Evolutionary conservation across 2,113 vertebrate species (phyloP).

Genomic region (Pleuronectes platessa): DNA sequence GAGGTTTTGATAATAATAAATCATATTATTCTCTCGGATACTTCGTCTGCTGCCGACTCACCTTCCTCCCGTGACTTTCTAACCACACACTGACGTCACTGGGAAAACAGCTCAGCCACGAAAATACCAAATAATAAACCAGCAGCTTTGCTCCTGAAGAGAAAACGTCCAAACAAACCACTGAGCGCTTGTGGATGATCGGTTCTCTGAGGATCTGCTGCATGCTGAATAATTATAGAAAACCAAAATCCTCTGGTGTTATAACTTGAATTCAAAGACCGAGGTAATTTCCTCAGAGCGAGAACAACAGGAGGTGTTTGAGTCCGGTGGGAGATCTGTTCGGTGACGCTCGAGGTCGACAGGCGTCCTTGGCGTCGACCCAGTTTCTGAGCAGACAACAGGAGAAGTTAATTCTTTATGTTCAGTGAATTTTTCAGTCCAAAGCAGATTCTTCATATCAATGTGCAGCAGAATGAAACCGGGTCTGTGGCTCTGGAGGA

Average conservation of each 20-base stretch:
- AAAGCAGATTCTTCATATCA: conserved; percentile 23
- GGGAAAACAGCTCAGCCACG: background rate
- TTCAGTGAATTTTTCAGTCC: background rate
- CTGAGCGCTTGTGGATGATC: background rate
- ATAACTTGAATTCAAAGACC: background rate
- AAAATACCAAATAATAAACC: conserved; percentile 20
- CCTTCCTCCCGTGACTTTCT: no score
- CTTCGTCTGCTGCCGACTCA: no score
- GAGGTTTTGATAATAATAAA: no score
- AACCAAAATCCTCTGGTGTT: conserved; percentile 17
- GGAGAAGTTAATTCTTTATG: conserved; percentile 2
- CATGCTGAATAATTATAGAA: background rate
- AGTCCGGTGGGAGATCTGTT: background rate
- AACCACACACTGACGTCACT: no score
- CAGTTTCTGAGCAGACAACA: background rate
- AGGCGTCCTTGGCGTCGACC: background rate
- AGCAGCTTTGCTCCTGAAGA: conserved; percentile 8
- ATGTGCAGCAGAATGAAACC: background rate
- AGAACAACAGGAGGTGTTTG: conserved; percentile 2
- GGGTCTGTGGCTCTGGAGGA: conserved; percentile 14
- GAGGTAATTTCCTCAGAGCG: background rate
- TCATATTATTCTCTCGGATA: no score
- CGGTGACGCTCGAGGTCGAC: background rate
- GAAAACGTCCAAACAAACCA: background rate
- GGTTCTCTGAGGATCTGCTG: conserved; percentile 24